phyloP scores from a whole-genome alignment of 2,888 invertebrate genomes.

The Petrophora chlorosata region DNA sequence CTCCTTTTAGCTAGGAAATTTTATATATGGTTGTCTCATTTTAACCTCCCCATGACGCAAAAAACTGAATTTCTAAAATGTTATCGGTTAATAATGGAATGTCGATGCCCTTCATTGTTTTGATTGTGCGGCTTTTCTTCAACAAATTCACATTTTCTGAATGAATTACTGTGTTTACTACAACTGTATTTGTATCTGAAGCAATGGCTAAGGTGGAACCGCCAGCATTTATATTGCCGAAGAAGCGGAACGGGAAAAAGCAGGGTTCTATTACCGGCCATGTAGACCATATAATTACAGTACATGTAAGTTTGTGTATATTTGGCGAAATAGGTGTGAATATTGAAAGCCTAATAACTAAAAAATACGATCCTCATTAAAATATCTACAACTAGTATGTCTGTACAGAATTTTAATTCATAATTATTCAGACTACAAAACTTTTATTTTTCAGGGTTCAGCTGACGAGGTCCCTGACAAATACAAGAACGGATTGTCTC shows the following conservation, averaged over 20 bases:
- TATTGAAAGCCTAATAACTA: too few species aligned
- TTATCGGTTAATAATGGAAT: too few species aligned
- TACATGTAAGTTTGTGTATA: slow-evolving; percentile 76
- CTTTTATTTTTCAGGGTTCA: slow-evolving; percentile 54
- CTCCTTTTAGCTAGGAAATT: slow-evolving; percentile 1
- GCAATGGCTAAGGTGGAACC: slow-evolving; percentile 74
- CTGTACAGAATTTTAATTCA: too few species aligned
- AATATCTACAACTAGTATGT: too few species aligned
- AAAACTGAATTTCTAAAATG: too few species aligned
- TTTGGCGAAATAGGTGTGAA: too few species aligned
- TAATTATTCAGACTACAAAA: slow-evolving; percentile 7
- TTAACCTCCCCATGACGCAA: too few species aligned
- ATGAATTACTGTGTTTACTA: slow-evolving; percentile 7
- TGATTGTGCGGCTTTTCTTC: slow-evolving; percentile 17
- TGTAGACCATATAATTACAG: slow-evolving; percentile 85
- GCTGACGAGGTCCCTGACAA: slow-evolving; percentile 73
- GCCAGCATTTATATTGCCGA: slow-evolving; percentile 84
- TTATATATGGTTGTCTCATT: neutral
- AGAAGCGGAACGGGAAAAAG: slow-evolving; percentile 84
- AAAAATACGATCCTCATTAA: too few species aligned
- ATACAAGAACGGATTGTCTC: slow-evolving; percentile 73
- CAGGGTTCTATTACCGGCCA: slow-evolving; percentile 78
- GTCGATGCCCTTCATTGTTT: slow-evolving; percentile 34
- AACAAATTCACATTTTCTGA: slow-evolving; percentile 13
- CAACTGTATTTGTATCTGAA: neutral